A percentile compares a stretch with the other conserved stretches of the same genome.
phyloP scores from a whole-genome alignment of 2,888 invertebrate genomes.

The Phoronis australis region DNA sequence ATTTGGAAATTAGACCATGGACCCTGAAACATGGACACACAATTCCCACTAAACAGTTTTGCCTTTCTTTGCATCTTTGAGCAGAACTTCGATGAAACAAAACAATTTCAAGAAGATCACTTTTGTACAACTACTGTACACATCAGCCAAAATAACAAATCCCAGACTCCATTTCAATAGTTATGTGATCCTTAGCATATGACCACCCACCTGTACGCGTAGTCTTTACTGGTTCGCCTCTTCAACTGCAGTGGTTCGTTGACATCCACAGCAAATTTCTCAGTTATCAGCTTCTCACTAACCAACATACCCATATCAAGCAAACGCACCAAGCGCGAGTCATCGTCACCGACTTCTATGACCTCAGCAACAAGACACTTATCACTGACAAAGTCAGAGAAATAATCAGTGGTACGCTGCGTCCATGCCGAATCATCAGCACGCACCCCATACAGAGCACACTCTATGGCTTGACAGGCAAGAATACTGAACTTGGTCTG shows the following conservation, averaged over 20 bases:
- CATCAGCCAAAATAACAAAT: too few relatives aligned
- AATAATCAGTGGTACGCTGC: neutral
- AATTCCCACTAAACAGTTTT: too few relatives aligned
- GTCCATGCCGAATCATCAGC: neutral
- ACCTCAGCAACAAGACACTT: conserved; percentile 25
- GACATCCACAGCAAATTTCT: conserved; percentile 18
- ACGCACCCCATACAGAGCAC: conserved; percentile 19
- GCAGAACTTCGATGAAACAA: too few relatives aligned
- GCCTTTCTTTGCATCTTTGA: too few relatives aligned
- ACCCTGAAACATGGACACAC: too few relatives aligned
- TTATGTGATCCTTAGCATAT: too few relatives aligned
- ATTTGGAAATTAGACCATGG: too few relatives aligned
- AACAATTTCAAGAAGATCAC: too few relatives aligned
- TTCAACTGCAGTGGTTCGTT: conserved; percentile 15
- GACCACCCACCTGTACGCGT: too few relatives aligned
- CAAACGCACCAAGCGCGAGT: conserved; percentile 24
- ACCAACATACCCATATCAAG: conserved; percentile 34
- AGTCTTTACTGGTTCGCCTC: too few relatives aligned
- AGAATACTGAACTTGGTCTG: conserved; percentile 18
- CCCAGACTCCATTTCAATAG: too few relatives aligned
- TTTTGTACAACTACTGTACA: too few relatives aligned
- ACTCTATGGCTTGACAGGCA: conserved; percentile 35
- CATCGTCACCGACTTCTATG: conserved; percentile 13
- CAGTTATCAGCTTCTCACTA: conserved; percentile 21
- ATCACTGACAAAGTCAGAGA: conserved; percentile 1